Evolutionary conservation across 2,797 vertebrate species (phyloP), one percentile per base, ranked within the genome.

Genomic region (Ciconia nigra): DNA sequence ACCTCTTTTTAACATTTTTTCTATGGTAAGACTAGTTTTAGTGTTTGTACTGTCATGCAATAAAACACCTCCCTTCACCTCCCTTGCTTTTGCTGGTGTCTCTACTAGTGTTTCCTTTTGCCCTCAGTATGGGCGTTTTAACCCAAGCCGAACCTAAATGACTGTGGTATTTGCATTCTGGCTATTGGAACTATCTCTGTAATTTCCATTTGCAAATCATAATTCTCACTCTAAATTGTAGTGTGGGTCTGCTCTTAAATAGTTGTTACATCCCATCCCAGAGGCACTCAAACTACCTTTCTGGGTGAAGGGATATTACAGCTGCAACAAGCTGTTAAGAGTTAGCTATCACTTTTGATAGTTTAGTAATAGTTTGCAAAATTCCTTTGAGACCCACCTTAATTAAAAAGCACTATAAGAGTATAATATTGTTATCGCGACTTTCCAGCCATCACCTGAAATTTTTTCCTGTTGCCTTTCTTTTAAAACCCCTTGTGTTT

Each of bases 191-290:
- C 61, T 55, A 47, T 62, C 91, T 90, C 85, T 93, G n/a, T 91
- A 74, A 96, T 96, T 97, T 73, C 85, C 85, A 90, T 90, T 85
- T 94, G 71, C 96, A 92, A 87, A 79, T 93, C 49, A 61, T 13
- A 57, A 61, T 84, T 61, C 89, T 76, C 28, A 17, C 54, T 80
- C 44, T 58, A 81, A 93, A 90, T 76, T 51, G 77, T 5, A 69
- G 82, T 9, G 41, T 85, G 59, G 78, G 41, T 51, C 88, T 89
- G 83, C 81, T 65, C 73, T 74, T 52, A 61, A 88, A 54, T 57
- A 71, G 20, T 8, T 69, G 47, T 72, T 93, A 39, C 67, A 54
- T 35, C 54, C 78, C 90, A 49, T 67, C 65, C 81, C 81, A 92
- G 80, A 51, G 77, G 83, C 89, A 92, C 73, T 47, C 69, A 35